phyloP scores from a whole-genome alignment of 2,797 vertebrate genomes.

The Arrhamphus sclerolepis region DNA sequence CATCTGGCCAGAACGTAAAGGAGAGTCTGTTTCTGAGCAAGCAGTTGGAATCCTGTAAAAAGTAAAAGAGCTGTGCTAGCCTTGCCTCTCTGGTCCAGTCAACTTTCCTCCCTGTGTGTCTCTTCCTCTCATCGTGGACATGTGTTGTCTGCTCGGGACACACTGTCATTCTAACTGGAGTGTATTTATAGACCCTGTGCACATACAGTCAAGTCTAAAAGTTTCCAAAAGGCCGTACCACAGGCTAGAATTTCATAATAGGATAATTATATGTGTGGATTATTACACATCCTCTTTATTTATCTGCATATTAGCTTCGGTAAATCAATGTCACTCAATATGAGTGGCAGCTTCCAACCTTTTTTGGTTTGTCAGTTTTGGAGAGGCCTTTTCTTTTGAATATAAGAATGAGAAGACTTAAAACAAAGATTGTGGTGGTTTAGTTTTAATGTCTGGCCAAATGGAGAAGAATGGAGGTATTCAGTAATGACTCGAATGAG shows the following conservation, averaged over 20 bases:
- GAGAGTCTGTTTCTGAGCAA: conserved; percentile 37
- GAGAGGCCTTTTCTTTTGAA: conserved; percentile 46
- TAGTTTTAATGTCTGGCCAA: conserved; percentile 39
- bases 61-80: conserved; percentile 58
- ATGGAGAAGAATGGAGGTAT: conserved; percentile 41
- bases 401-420: conserved; percentile 17
- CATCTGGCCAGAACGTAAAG: conserved; percentile 28
- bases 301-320: conserved; percentile 69
- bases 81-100: conserved; percentile 34
- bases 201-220: conserved; percentile 79
- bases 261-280: conserved; percentile 76
- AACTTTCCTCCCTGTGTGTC: conserved; percentile 36
- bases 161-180: conserved; percentile 73
- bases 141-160: conserved; percentile 77
- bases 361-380: conserved; percentile 30
- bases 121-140: conserved; percentile 68
- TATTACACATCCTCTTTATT: conserved; percentile 78
- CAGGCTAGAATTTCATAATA: conserved; percentile 79
- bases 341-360: conserved; percentile 62
- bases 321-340: conserved; percentile 65
- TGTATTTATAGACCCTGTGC: conserved; percentile 82
- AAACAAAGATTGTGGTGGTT: conserved; percentile 28
- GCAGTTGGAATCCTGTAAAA: conserved; percentile 59
- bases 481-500: conserved; percentile 52
- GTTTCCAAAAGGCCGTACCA: conserved; percentile 74